phyloP scores from a whole-genome alignment of 2,113 vertebrate species.

The Phylloscopus whistleri region DNA sequence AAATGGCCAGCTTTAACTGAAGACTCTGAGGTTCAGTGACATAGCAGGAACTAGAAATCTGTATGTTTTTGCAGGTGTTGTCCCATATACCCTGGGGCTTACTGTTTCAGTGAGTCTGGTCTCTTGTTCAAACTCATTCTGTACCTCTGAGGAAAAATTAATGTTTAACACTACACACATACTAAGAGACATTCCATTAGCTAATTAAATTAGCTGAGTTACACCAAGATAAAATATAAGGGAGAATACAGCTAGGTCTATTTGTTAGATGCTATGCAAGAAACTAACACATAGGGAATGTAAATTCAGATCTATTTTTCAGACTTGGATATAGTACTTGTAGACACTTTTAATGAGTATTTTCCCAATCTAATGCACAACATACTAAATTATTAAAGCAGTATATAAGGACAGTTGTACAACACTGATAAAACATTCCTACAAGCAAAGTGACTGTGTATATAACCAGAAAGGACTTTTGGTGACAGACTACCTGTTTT shows the following conservation, averaged over 20 bases:
- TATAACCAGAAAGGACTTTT: background rate
- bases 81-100: background rate
- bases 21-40: background rate
- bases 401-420: background rate
- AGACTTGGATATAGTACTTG: background rate
- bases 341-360: background rate
- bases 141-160: background rate
- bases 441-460: background rate
- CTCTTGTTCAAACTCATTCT: background rate
- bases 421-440: background rate
- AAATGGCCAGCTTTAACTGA: background rate
- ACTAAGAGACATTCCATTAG: background rate
- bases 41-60: background rate
- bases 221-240: background rate
- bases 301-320: background rate
- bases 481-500: background rate
- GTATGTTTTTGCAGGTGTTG: background rate
- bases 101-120: background rate
- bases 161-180: background rate
- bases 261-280: background rate
- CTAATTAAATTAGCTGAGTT: constrained; percentile 5
- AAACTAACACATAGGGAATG: background rate
- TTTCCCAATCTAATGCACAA: background rate
- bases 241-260: background rate
- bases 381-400: background rate